Evolutionary conservation across 2,888 invertebrate species (phyloP).

Genomic region (Amorpha juglandis): DNA sequence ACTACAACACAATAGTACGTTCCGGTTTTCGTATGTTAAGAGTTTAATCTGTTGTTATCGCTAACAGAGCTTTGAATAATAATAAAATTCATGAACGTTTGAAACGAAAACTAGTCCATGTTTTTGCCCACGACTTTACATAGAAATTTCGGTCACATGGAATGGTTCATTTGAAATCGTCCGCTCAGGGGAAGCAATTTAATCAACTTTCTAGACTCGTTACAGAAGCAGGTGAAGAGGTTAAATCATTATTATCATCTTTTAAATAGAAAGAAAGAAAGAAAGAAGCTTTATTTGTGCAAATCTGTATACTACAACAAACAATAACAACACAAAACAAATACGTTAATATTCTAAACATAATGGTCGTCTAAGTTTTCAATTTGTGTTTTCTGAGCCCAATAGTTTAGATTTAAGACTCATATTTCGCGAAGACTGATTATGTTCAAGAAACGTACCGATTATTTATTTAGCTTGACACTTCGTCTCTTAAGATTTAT

Average conservation of each 20-base stretch:
- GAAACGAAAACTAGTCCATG: background rate
- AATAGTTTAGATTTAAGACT: background rate
- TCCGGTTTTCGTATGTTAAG: conserved; percentile 2
- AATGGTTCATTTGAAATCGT: background rate
- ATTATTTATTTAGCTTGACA: conserved; percentile 12
- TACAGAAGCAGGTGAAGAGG: too few species aligned
- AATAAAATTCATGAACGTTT: background rate
- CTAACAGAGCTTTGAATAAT: background rate
- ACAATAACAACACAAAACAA: too few species aligned
- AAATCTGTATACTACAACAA: too few species aligned
- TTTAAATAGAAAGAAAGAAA: too few species aligned
- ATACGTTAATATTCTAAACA: too few species aligned
- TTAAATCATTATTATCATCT: too few species aligned
- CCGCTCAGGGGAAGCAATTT: too few species aligned
- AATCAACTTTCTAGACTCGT: too few species aligned
- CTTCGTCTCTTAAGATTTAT: conserved; percentile 1
- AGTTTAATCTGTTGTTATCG: background rate
- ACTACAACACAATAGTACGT: conserved; percentile 3
- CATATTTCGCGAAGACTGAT: conserved; percentile 1
- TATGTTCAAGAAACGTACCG: background rate
- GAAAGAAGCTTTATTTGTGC: too few species aligned
- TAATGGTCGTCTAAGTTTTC: too few species aligned
- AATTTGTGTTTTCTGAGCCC: background rate
- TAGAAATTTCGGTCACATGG: background rate
- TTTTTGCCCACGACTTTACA: background rate